phyloP scores from a whole-genome alignment of 1,140 invertebrate genomes.

The Pectinophora gossypiella region DNA sequence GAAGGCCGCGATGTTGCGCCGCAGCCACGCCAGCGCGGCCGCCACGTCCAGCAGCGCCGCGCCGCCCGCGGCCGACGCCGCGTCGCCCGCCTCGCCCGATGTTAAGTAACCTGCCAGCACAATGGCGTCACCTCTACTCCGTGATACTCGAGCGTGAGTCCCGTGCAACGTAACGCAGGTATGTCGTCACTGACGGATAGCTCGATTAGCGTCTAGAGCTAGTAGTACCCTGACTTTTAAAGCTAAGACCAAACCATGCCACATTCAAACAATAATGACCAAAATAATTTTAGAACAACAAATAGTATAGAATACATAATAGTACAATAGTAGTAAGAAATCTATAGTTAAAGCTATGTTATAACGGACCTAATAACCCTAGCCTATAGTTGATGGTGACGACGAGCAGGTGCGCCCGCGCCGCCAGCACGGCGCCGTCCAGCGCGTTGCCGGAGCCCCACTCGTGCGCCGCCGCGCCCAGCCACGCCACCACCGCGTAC shows the following conservation, averaged over 20 bases:
- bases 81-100: slow-evolving; percentile 62
- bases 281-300: too few relatives aligned
- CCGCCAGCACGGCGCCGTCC: slow-evolving; percentile 91
- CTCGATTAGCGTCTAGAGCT: too few relatives aligned
- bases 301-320: too few relatives aligned
- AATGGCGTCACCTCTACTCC: not conserved
- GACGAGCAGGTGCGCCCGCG: slow-evolving; percentile 91
- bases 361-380: slow-evolving; percentile 90
- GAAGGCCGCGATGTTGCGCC: slow-evolving; percentile 86
- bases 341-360: too few relatives aligned
- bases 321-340: too few relatives aligned
- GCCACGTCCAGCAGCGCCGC: slow-evolving; percentile 81
- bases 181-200: too few relatives aligned
- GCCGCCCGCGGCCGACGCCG: slow-evolving; percentile 39
- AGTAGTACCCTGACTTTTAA: too few relatives aligned
- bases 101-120: slow-evolving; percentile 80
- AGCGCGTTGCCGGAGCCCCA: slow-evolving; percentile 91
- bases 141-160: too few relatives aligned
- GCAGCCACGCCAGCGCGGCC: slow-evolving; percentile 84
- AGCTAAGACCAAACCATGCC: too few relatives aligned
- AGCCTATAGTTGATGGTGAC: slow-evolving; percentile 93
- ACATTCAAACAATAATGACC: too few relatives aligned
- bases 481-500: slow-evolving; percentile 85
- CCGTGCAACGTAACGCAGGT: too few relatives aligned
- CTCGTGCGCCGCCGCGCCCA: slow-evolving; percentile 90